Evolutionary conservation across 2,888 invertebrate species (phyloP), one percentile per base, ranked within the genome.

Genomic region (Lottia gigantea): DNA sequence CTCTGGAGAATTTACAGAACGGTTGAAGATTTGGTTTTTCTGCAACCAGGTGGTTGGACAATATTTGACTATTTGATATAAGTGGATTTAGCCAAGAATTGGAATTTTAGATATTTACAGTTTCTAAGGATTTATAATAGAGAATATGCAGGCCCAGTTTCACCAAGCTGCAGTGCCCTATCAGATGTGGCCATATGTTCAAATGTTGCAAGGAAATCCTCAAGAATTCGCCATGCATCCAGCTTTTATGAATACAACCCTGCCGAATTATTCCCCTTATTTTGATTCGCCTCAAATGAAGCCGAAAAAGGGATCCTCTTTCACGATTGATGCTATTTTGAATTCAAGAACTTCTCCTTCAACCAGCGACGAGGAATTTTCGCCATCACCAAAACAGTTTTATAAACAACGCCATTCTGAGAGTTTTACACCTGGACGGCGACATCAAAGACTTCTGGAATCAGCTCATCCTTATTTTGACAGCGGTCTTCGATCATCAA

Each of bases 281-380:
- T 69, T 61, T 26, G 26, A 65, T 61, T 23, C 66, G 45, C 14
- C 65, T 15, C 45, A 70, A 47, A 25, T 19, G 55, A 26, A 66
- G 45, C n/a, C 66, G 45, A 14, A 62, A 66, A 80, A 79, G 67
- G 71, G 74, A 23, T 76, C 78, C 49, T 79, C 82, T n/a, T 83
- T 83, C 72, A 82, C 82, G 11, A 83, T 83, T 40, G 83, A 83
- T 72, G 81, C 82, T 19, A 83, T 83, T 71, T 71, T 83, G 31
- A 80, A 77, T 64, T 75, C 76, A 26, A 80, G 80, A 68, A 70
- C 64, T 19, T 68, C 69, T 16, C 67, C 65, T 23, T 71, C 70
- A n/a, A 68, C 68, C 64, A 23, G 55, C 40, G 62, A 61, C 46
- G 23, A 70, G 62, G 46, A 67, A 69, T n/a, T 72, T 64, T 45